Conservation (phyloP, 2,113 vertebrate species). For the Heteronetta atricapilla region DNA sequence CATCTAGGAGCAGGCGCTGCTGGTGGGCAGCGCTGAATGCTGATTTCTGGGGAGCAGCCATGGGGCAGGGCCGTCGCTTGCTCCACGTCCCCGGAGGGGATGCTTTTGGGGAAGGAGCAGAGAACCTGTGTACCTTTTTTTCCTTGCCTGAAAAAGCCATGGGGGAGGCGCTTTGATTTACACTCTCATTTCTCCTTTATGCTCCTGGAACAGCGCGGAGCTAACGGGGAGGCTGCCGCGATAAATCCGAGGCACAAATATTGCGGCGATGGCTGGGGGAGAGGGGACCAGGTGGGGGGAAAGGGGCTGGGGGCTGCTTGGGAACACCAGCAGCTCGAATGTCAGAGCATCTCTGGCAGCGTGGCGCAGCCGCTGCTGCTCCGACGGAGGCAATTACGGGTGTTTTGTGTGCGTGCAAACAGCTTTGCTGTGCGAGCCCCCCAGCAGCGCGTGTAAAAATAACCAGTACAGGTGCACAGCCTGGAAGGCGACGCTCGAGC, state of each 20-base stretch:
- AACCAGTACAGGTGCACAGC: background rate
- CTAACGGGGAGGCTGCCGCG: background rate
- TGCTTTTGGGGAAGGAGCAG: background rate
- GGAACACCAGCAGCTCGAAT: background rate
- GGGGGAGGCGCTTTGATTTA: background rate
- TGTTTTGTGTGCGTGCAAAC: background rate
- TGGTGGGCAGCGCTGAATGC: background rate
- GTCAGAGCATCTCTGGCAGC: background rate
- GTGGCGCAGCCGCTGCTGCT: background rate
- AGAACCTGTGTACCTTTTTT: fast-evolving
- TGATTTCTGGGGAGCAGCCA: no score
- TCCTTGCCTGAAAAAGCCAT: fast-evolving
- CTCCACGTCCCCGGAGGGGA: fast-evolving
- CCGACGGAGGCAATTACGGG: background rate
- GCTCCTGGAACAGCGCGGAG: background rate
- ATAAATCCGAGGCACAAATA: background rate
- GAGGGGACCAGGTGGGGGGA: background rate
- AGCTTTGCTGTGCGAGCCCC: fast-evolving
- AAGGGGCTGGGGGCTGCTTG: background rate
- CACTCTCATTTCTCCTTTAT: background rate
- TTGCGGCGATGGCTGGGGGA: fast-evolving
- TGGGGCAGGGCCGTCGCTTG: background rate
- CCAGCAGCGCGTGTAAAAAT: background rate
- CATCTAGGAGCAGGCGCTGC: background rate
- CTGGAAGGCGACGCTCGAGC: background rate